These are phyloP conservation scores for Pangasianodon gigas DNA, from an alignment of 2,113 vertebrate species.

Conservation along the genomic window DNA sequence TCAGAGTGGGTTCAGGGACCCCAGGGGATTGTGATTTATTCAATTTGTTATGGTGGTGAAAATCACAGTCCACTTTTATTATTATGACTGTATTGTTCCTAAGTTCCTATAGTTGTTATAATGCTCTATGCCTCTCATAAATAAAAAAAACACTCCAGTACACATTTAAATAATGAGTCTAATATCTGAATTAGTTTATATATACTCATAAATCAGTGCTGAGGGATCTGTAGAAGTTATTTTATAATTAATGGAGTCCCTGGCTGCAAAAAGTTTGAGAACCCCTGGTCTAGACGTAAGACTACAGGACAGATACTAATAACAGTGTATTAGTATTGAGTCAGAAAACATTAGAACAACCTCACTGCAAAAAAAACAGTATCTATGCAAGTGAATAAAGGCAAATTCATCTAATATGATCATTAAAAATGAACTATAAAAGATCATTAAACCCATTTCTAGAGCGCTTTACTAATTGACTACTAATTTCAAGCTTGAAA, in stretches of 20 bases:
- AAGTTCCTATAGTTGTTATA: background rate
- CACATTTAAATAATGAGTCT: background rate
- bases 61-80: background rate
- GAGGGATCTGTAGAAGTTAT: background rate
- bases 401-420: background rate
- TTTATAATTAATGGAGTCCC: background rate
- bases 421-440: too few relatives aligned
- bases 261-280: background rate
- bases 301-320: background rate
- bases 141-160: background rate
- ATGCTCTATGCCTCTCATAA: background rate
- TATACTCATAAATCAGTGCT: background rate
- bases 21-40: background rate
- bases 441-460: background rate
- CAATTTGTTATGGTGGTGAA: background rate
- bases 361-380: background rate
- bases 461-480: background rate
- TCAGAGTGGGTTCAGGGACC: too few relatives aligned
- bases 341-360: background rate
- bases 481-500: background rate
- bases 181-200: background rate
- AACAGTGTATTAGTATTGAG: background rate
- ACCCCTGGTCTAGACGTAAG: background rate
- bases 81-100: background rate
- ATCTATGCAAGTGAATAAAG: constrained; percentile 19